phyloP scores from a whole-genome alignment of 2,888 invertebrate genomes.

The Sicus ferrugineus region DNA sequence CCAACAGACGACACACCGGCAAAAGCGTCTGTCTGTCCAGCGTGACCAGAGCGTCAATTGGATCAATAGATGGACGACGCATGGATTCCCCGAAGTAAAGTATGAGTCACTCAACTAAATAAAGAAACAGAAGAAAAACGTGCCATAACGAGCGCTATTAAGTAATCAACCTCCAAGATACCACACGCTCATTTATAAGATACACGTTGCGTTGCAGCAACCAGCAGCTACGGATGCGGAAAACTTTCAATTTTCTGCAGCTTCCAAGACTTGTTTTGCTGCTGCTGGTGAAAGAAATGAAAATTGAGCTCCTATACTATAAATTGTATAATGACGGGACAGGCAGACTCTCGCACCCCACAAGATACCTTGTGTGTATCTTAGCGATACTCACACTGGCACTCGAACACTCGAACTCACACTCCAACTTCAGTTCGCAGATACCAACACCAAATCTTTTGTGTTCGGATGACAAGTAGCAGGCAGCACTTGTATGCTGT shows the following conservation, averaged over 20 bases:
- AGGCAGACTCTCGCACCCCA: neutral
- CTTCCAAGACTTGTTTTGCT: neutral
- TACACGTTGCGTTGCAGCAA: neutral
- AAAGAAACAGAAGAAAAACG: neutral
- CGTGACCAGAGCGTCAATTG: neutral
- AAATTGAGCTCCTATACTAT: too few species aligned
- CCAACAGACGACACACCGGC: neutral
- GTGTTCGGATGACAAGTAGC: too few species aligned
- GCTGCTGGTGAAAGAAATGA: slow-evolving; percentile 33
- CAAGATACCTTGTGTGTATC: neutral
- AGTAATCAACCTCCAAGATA: neutral
- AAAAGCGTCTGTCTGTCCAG: neutral
- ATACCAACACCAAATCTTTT: too few species aligned
- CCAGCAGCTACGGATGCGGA: slow-evolving; percentile 20
- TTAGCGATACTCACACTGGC: neutral
- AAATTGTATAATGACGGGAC: slow-evolving; percentile 22
- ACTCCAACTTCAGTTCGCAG: too few species aligned
- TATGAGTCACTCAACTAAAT: slow-evolving; percentile 50
- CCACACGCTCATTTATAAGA: neutral
- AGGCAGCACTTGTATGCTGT: too few species aligned
- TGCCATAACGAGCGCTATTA: slow-evolving; percentile 2
- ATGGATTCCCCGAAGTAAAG: slow-evolving; percentile 56
- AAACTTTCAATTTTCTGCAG: slow-evolving; percentile 10
- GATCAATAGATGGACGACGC: slow-evolving; percentile 45
- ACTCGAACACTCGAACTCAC: too few species aligned